Evolutionary conservation across 1,140 invertebrate species (phyloP).

Genomic region (Drosophila ambigua): DNA sequence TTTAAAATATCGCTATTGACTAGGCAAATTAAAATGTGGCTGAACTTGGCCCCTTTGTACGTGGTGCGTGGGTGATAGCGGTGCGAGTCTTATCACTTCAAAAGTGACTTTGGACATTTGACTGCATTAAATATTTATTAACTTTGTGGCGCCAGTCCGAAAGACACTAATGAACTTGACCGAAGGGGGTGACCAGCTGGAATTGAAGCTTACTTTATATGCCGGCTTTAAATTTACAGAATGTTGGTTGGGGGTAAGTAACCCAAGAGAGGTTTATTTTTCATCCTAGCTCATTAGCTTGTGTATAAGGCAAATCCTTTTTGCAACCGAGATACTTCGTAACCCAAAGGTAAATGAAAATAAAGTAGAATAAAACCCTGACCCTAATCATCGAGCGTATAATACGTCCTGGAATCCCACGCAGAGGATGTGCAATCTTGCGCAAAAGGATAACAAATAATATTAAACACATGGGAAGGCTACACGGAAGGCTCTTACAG

Average conservation of each 20-base stretch:
- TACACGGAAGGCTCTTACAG: neutral
- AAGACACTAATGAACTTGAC: slow-evolving; percentile 43
- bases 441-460: slow-evolving; percentile 75
- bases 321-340: slow-evolving; percentile 11
- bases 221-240: neutral
- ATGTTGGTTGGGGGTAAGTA: neutral
- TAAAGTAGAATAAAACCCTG: slow-evolving; percentile 31
- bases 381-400: slow-evolving; percentile 55
- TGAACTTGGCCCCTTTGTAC: slow-evolving; percentile 71
- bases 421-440: slow-evolving; percentile 74
- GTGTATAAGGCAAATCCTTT: slow-evolving; percentile 20
- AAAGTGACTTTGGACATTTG: slow-evolving; percentile 50
- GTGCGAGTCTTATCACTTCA: slow-evolving; percentile 24
- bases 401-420: slow-evolving; percentile 40
- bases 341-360: slow-evolving; percentile 25
- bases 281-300: slow-evolving; percentile 12
- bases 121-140: slow-evolving; percentile 58
- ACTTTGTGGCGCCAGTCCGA: slow-evolving; percentile 55
- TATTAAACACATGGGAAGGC: slow-evolving; percentile 53
- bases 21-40: slow-evolving; percentile 64
- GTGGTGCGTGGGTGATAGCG: slow-evolving; percentile 20
- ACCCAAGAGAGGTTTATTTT: neutral
- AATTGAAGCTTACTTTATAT: neutral
- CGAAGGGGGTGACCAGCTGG: neutral
- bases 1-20: slow-evolving; percentile 38